Evolutionary conservation across 2,797 vertebrate genomes (phyloP).

Genomic region (Emydoidea blandingii): DNA sequence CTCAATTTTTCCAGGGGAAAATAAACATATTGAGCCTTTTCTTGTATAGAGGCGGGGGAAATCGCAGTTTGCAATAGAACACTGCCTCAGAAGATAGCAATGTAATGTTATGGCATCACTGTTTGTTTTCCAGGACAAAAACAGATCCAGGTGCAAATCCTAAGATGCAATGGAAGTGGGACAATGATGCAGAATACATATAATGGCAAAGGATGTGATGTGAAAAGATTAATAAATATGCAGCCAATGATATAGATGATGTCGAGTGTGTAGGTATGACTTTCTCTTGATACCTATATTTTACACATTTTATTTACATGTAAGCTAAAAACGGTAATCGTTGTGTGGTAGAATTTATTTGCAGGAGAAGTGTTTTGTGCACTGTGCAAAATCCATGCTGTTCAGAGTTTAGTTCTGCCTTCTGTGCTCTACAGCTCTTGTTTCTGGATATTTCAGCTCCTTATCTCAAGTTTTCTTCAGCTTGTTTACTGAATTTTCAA

Average conservation of each 20-base stretch:
- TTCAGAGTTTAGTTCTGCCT: constrained; percentile 52
- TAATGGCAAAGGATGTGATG: background rate
- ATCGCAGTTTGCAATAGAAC: background rate
- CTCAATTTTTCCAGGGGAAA: background rate
- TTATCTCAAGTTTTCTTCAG: constrained; percentile 63
- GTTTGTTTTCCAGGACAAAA: background rate
- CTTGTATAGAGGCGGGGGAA: background rate
- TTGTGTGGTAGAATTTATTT: background rate
- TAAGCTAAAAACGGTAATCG: background rate
- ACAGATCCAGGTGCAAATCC: background rate
- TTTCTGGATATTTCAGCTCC: constrained; percentile 62
- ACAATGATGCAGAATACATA: background rate
- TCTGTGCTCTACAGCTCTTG: constrained; percentile 27
- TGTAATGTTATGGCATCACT: background rate
- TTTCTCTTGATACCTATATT: background rate
- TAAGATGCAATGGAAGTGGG: background rate
- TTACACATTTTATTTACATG: constrained; percentile 3
- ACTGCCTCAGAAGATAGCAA: background rate
- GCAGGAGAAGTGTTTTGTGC: background rate
- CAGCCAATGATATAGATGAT: background rate
- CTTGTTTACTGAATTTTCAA: constrained; percentile 69
- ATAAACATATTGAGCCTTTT: background rate
- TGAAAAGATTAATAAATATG: background rate
- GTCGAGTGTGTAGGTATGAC: background rate
- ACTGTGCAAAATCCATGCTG: constrained; percentile 18